A percentile compares a stretch with the other conserved stretches of the same genome.
Evolutionary conservation across 2,113 vertebrate genomes (phyloP).

Genomic region (Myodes glareolus): DNA sequence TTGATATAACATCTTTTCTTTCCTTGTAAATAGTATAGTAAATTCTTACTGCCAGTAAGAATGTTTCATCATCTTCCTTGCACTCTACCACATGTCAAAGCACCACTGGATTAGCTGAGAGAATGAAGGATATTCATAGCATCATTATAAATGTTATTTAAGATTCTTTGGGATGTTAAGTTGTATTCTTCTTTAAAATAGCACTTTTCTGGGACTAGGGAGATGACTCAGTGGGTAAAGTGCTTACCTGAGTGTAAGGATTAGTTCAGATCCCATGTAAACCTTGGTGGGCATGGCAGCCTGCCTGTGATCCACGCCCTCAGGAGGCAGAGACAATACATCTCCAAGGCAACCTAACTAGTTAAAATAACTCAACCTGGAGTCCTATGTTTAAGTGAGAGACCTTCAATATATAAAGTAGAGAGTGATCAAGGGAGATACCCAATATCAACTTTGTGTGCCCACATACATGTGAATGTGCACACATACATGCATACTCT

Average conservation of each 20-base stretch:
- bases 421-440: background rate
- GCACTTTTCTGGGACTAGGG: background rate
- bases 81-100: background rate
- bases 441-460: background rate
- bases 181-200: conserved; percentile 12
- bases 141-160: background rate
- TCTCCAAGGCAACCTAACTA: background rate
- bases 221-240: background rate
- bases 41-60: conserved; percentile 8
- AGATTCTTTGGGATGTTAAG: background rate
- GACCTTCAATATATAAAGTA: background rate
- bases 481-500: background rate
- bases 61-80: background rate
- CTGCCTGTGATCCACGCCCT: background rate
- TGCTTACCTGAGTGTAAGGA: background rate
- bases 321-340: background rate
- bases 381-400: background rate
- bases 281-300: background rate
- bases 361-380: background rate
- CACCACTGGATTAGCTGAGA: background rate
- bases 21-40: background rate
- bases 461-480: background rate
- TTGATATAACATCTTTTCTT: conserved; percentile 1
- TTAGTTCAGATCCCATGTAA: background rate
- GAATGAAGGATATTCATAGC: background rate